Percentiles rank a stretch among this genome's conserved stretches.
These are phyloP conservation scores for Torymus aiolomorphi DNA, from an alignment of 2,888 invertebrate genomes.

Conservation along the genomic window DNA sequence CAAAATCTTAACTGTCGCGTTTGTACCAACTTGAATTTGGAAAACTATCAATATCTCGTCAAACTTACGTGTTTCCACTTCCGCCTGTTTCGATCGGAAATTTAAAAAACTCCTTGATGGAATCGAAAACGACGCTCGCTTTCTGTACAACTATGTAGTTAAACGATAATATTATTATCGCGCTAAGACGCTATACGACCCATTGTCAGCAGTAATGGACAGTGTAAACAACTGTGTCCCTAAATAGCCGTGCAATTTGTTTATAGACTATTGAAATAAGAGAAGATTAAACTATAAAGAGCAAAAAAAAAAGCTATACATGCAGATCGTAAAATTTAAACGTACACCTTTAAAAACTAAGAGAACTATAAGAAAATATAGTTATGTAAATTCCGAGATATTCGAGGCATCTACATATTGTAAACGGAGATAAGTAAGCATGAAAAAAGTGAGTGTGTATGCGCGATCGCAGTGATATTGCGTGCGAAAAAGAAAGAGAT, in stretches of 20 bases:
- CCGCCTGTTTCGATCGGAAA: too few species aligned
- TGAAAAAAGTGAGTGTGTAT: neutral
- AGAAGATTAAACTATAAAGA: slow-evolving; percentile 45
- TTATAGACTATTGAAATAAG: slow-evolving; percentile 42
- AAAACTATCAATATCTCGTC: neutral
- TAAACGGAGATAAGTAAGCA: slow-evolving; percentile 9
- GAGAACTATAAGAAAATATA: slow-evolving; percentile 11
- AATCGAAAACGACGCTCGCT: slow-evolving; percentile 33
- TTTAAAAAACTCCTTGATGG: neutral
- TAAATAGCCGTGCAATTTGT: slow-evolving; percentile 29
- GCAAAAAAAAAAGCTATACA: neutral
- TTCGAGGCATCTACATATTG: slow-evolving; percentile 2
- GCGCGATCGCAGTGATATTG: neutral
- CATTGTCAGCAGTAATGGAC: slow-evolving; percentile 21
- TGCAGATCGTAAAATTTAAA: too few species aligned
- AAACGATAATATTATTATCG: slow-evolving; percentile 17
- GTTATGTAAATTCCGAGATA: slow-evolving; percentile 18
- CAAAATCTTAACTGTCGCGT: neutral
- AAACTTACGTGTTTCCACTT: too few species aligned
- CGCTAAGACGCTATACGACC: slow-evolving; percentile 3
- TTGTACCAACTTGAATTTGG: neutral
- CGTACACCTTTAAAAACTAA: too few species aligned
- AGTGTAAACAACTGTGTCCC: slow-evolving; percentile 9
- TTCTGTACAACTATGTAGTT: slow-evolving; percentile 15
- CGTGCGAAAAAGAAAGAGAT: neutral